These are phyloP conservation scores for Phyllopteryx taeniolatus DNA, from an alignment of 2,113 vertebrate species.

Conservation along the genomic window DNA sequence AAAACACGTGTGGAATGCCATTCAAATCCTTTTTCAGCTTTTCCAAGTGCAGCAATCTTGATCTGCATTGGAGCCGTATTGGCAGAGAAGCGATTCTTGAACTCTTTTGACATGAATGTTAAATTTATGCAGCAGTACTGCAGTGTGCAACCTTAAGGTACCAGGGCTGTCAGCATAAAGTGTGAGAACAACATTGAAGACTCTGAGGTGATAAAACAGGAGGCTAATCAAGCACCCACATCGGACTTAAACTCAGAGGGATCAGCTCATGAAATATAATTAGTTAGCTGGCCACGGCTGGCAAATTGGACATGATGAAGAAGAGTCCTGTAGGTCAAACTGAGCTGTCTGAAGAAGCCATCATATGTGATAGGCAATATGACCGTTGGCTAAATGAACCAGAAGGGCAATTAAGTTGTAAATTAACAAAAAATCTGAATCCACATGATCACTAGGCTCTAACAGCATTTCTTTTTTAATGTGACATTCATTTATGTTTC, in stretches of 20 bases:
- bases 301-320: slow-evolving; percentile 72
- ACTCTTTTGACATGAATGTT: slow-evolving; percentile 48
- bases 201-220: slow-evolving; percentile 70
- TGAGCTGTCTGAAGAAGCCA: slow-evolving; percentile 48
- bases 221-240: slow-evolving; percentile 68
- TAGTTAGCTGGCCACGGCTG: slow-evolving; percentile 59
- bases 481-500: slow-evolving; percentile 17
- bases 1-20: slow-evolving; percentile 13
- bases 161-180: slow-evolving; percentile 64
- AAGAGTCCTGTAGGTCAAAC: slow-evolving; percentile 63
- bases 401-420: slow-evolving; percentile 59
- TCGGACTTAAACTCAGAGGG: slow-evolving; percentile 61
- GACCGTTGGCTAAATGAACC: slow-evolving; percentile 42
- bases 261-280: slow-evolving; percentile 73
- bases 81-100: slow-evolving; percentile 54
- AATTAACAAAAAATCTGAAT: slow-evolving; percentile 58
- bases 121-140: slow-evolving; percentile 58
- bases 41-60: slow-evolving; percentile 28
- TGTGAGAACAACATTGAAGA: slow-evolving; percentile 61
- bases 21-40: slow-evolving; percentile 33
- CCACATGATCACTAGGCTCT: slow-evolving; percentile 19
- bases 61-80: slow-evolving; percentile 50
- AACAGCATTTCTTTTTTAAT: slow-evolving; percentile 16
- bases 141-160: slow-evolving; percentile 65
- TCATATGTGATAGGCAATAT: slow-evolving; percentile 66